A percentile compares a stretch with the other conserved stretches of the same genome.
phyloP scores from a whole-genome alignment of 2,113 vertebrate genomes.

The Ptyas mucosa region DNA sequence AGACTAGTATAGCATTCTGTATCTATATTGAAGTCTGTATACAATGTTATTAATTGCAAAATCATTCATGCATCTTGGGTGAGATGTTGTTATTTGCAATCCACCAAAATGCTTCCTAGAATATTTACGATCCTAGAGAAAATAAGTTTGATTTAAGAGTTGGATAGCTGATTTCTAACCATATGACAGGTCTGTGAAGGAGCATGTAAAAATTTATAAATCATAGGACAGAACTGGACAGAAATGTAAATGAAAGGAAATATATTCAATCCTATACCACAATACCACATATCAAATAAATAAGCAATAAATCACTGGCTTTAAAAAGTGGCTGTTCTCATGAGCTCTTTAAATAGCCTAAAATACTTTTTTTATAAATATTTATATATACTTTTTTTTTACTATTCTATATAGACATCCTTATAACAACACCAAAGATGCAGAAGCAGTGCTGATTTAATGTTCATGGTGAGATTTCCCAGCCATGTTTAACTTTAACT shows the following conservation, averaged over 20 bases:
- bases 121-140: slow-evolving; percentile 9
- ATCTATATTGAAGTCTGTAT: neutral
- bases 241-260: neutral
- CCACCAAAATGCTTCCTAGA: neutral
- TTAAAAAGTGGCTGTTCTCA: neutral
- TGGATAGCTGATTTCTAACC: slow-evolving; percentile 32
- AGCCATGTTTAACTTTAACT: neutral
- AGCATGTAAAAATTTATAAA: slow-evolving; percentile 9
- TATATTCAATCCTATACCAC: neutral
- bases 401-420: neutral
- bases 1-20: neutral
- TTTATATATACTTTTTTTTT: neutral
- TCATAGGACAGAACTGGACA: neutral
- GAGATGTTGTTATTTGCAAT: neutral
- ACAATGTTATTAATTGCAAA: neutral
- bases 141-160: slow-evolving; percentile 23
- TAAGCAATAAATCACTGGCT: neutral
- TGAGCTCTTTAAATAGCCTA: neutral
- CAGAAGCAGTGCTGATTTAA: neutral
- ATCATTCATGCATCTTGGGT: neutral
- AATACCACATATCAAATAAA: neutral
- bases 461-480: neutral
- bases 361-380: neutral
- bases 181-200: neutral
- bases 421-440: neutral